Base-by-base conservation (phyloP, 2,888 invertebrate genomes). In the Nebria salina region DNA sequence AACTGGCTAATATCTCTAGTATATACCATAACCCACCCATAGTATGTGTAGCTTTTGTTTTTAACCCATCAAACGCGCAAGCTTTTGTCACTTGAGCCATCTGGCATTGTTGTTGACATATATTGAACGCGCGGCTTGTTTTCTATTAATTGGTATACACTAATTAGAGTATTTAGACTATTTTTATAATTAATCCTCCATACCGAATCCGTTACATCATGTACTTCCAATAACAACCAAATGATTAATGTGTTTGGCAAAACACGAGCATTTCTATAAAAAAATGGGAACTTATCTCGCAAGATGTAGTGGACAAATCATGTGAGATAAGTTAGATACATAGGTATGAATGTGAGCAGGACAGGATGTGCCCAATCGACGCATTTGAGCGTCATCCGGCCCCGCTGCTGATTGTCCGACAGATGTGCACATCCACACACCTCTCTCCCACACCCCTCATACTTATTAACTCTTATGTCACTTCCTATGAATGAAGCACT, bases 291-390 rank as follows among this genome's bases (percentile, higher is more conserved):
- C 54, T 54, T 13, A 54, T 54, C 54, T 54, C 54, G 8, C 1
- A 54, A 54, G 54, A 54, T 54, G 54, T 54, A 54, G 0, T 54
- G 54, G 54, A 54, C 66, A 66, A 70, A 34, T 70, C 70, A 70
- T 26, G 68, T 68, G 68, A 68, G 70, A 54, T 5, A 54, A 54
- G 54, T 54, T 54, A 54, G 54, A 13, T 54, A 9, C 9, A 54
- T 54, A 13, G 70, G 15, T 34, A 26, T 70, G 70, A 34, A 54
- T 70, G 34, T 70, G 70, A 70, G 65, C 75, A 77, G 82, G 80
- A 83, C 87, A 87, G 87, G 87, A 87, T 87, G 86, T 86, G 84
- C 85, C 86, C 86, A 87, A 87, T 87, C 87, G 86, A 85, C 76
- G 85, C 85, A 86, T 87, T 87, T 85, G 86, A 86, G 83, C 85